These are phyloP conservation scores for Eulemur mongoz DNA, from an alignment of 2,797 vertebrate genomes.

Conservation along the genomic window DNA sequence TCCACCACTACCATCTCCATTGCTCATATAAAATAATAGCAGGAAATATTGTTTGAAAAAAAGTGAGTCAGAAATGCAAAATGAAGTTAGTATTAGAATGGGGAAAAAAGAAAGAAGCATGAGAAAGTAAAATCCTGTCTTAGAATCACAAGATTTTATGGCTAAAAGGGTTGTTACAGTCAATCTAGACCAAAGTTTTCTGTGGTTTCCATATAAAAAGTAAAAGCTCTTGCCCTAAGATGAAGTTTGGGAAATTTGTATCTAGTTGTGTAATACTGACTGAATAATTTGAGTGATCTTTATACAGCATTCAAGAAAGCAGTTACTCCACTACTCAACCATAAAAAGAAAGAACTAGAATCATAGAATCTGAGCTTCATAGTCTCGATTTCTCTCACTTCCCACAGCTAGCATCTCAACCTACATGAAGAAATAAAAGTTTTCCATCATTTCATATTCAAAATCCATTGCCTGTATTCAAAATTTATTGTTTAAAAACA, in stretches of 20 bases:
- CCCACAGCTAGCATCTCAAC: neutral
- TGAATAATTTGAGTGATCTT: constrained; percentile 79
- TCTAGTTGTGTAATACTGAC: constrained; percentile 84
- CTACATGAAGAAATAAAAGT: neutral
- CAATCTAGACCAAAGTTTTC: constrained; percentile 78
- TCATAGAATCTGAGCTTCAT: constrained; percentile 9
- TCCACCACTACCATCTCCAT: neutral
- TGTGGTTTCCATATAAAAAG: constrained; percentile 86
- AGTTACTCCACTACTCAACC: constrained; percentile 45
- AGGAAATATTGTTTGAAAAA: neutral
- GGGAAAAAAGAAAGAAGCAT: neutral
- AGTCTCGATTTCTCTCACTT: constrained; percentile 11
- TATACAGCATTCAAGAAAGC: constrained; percentile 72
- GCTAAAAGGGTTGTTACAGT: constrained; percentile 39
- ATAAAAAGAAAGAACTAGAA: constrained; percentile 35
- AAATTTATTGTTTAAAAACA: neutral
- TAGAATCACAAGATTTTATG: constrained; percentile 57
- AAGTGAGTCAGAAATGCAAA: neutral
- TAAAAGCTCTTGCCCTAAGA: constrained; percentile 82
- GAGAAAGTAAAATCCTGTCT: constrained; percentile 49
- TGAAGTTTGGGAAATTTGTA: constrained; percentile 83
- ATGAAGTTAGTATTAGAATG: constrained; percentile 8
- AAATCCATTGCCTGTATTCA: neutral
- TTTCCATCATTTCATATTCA: neutral
- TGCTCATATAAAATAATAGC: neutral